These are phyloP conservation scores for Porites divaricata DNA, from an alignment of 92 coral and sea anemone genomes.

Conservation along the genomic window DNA sequence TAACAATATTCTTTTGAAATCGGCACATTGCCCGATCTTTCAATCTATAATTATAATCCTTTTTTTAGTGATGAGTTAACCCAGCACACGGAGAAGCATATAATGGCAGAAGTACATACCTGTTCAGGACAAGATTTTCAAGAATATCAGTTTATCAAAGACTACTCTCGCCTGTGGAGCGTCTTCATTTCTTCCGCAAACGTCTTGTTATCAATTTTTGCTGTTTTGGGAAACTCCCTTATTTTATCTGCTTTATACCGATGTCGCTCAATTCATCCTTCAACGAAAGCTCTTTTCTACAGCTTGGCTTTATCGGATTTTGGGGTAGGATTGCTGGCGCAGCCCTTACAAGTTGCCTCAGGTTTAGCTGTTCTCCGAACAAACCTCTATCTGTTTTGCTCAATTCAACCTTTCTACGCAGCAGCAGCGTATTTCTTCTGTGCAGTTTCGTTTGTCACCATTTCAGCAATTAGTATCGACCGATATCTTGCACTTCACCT, in stretches of 20 bases:
- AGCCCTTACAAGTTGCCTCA: constrained; percentile 56
- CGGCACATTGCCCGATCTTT: neutral
- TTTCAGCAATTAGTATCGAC: constrained; percentile 60
- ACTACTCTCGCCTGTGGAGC: constrained; percentile 1
- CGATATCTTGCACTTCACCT: constrained; percentile 60
- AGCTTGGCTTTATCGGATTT: constrained; percentile 59
- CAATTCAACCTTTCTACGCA: constrained; percentile 51
- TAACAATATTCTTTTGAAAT: neutral
- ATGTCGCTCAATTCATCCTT: constrained; percentile 37
- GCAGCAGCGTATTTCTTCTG: constrained; percentile 56
- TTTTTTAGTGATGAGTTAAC: too few relatives aligned
- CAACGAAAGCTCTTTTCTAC: constrained; percentile 53
- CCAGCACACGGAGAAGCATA: neutral
- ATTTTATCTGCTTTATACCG: constrained; percentile 34
- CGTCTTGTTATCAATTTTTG: constrained; percentile 11
- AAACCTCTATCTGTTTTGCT: constrained; percentile 43
- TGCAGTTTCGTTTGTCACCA: constrained; percentile 48
- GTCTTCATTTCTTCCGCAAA: constrained; percentile 35
- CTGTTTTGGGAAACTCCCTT: constrained; percentile 34
- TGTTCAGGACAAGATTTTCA: constrained; percentile 36
- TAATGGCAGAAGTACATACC: neutral
- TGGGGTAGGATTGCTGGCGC: constrained; percentile 61
- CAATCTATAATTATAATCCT: too few relatives aligned
- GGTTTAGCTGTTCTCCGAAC: constrained; percentile 34
- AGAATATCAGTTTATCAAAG: constrained; percentile 39